These are phyloP conservation scores for Siphonodentalium dalli DNA, from an alignment of 2,888 invertebrate species.

Conservation along the genomic window DNA sequence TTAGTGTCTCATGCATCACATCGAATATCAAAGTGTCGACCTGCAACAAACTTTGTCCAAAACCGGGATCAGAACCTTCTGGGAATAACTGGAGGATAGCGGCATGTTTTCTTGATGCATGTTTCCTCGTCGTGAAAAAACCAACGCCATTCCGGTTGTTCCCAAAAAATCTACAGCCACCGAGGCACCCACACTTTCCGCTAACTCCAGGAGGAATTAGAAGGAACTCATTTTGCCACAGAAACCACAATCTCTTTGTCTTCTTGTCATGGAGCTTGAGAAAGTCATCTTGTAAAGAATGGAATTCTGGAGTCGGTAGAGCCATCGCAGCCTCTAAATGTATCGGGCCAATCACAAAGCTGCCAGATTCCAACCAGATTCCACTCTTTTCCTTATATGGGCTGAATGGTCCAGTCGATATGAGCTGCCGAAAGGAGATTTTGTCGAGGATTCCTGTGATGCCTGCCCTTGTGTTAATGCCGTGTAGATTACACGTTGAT, in stretches of 20 bases:
- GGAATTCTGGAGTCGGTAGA: constrained; percentile 65
- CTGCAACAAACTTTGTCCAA: constrained; percentile 92
- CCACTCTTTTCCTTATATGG: constrained; percentile 39
- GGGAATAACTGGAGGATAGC: constrained; percentile 55
- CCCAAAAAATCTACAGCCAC: constrained; percentile 94
- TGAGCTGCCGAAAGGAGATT: constrained; percentile 75
- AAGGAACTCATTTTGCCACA: constrained; percentile 79
- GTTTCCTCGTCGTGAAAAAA: constrained; percentile 79
- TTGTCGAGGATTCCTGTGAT: constrained; percentile 85
- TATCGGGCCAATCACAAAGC: constrained; percentile 87
- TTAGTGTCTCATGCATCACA: constrained; percentile 82
- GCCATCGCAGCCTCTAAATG: constrained; percentile 84
- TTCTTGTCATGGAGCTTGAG: constrained; percentile 75
- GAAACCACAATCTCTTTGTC: constrained; percentile 88
- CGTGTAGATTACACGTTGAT: constrained; percentile 94
- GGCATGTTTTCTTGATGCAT: constrained; percentile 30
- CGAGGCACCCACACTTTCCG: constrained; percentile 89
- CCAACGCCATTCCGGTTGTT: constrained; percentile 85
- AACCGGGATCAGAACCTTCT: constrained; percentile 77
- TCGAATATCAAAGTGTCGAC: constrained; percentile 86
- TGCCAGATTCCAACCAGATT: constrained; percentile 89
- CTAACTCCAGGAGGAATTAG: constrained; percentile 18
- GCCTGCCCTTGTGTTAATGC: constrained; percentile 87
- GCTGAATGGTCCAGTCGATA: constrained; percentile 67
- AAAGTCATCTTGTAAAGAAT: constrained; percentile 64